phyloP scores from a whole-genome alignment of 1,140 invertebrate species.

The Drosophila malerkotliana region DNA sequence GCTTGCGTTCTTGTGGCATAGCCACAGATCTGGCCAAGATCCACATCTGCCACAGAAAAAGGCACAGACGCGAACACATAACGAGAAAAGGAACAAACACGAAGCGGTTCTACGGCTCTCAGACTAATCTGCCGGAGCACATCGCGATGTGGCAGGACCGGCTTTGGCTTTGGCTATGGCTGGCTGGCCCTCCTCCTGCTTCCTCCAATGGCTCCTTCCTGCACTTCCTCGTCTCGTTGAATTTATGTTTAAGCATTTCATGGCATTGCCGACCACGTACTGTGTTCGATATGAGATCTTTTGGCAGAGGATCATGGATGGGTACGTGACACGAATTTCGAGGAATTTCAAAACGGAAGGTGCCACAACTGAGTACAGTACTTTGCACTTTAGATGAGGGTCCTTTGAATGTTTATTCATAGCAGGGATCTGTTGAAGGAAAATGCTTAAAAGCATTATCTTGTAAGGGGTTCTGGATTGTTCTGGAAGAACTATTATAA shows the following conservation, averaged over 20 bases:
- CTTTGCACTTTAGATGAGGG: not conserved
- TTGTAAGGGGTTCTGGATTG: not conserved
- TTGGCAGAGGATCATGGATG: conserved; percentile 18
- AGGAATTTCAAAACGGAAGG: not conserved
- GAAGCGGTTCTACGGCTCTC: conserved; percentile 53
- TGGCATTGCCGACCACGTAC: conserved; percentile 68
- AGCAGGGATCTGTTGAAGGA: not conserved
- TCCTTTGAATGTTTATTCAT: not conserved
- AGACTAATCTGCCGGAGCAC: conserved; percentile 59
- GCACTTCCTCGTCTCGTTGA: conserved; percentile 51
- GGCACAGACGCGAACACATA: conserved; percentile 25
- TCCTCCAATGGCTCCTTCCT: conserved; percentile 11
- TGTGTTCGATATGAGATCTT: conserved; percentile 65
- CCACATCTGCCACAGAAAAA: conserved; percentile 44
- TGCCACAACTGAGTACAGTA: not conserved
- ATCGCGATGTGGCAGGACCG: conserved; percentile 54
- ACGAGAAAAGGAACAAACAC: conserved; percentile 43
- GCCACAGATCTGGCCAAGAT: conserved; percentile 22
- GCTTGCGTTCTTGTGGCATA: not conserved
- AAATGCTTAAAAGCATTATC: not conserved
- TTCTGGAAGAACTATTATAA: not conserved
- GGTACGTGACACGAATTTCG: conserved; percentile 26
- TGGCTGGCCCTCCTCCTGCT: conserved; percentile 1
- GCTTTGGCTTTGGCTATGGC: conserved; percentile 18
- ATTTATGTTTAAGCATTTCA: conserved; percentile 75